Conservation (phyloP, 92 coral and sea anemone species). For the Paramuricea clavata region DNA sequence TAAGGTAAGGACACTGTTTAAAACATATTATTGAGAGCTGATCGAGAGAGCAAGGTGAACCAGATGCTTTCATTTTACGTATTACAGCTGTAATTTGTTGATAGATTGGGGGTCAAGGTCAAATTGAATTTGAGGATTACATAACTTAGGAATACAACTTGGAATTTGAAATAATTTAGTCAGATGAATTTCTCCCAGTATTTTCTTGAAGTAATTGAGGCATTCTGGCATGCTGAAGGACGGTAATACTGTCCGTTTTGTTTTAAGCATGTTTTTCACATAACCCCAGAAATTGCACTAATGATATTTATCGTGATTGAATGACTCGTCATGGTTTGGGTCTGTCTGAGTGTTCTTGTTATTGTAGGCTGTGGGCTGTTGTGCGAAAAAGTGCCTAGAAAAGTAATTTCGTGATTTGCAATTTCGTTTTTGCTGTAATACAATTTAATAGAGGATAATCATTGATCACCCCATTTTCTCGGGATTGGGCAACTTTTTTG, state of each 20-base stretch:
- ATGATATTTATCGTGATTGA: neutral
- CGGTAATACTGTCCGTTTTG: neutral
- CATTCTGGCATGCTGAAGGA: conserved; percentile 20
- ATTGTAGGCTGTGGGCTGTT: no score
- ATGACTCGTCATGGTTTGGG: neutral
- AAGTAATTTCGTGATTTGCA: no score
- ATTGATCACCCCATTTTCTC: no score
- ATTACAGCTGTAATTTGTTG: conserved; percentile 1
- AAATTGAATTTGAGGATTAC: neutral
- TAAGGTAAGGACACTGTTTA: no score
- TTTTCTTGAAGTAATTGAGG: neutral
- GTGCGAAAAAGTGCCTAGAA: no score
- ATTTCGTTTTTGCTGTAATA: no score
- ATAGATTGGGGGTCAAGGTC: conserved; percentile 30
- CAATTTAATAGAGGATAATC: no score
- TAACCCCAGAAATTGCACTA: conserved; percentile 28
- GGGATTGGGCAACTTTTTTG: no score
- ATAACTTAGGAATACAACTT: conserved; percentile 26
- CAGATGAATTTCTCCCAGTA: conserved; percentile 13
- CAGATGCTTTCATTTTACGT: conserved; percentile 23
- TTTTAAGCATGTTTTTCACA: conserved; percentile 10
- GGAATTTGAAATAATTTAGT: conserved; percentile 15
- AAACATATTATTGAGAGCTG: no score
- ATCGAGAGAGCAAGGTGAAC: neutral
- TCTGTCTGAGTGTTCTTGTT: neutral